Percentiles rank a stretch among this genome's conserved stretches.
Evolutionary conservation across 2,113 vertebrate genomes (phyloP).

Genomic region (Brachypodius melanocephalos): DNA sequence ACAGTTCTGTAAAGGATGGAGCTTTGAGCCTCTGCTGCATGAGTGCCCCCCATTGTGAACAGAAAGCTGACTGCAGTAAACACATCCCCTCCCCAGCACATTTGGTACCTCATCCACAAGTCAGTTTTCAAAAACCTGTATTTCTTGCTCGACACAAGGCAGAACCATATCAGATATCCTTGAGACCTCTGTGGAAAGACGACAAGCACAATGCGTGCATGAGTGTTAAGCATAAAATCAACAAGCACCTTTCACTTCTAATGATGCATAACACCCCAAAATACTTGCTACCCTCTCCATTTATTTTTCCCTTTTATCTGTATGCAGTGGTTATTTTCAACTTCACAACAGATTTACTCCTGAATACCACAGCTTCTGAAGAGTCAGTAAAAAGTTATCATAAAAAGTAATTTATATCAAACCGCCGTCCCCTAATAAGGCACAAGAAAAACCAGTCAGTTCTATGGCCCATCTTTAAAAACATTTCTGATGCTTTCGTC

Average conservation of each 20-base stretch:
- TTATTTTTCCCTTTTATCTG: background rate
- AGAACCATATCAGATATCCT: background rate
- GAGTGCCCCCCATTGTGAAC: background rate
- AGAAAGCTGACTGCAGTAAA: background rate
- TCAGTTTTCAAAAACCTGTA: background rate
- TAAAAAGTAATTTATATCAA: background rate
- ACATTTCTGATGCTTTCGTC: background rate
- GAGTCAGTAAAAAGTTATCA: background rate
- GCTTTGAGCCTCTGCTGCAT: background rate
- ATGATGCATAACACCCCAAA: background rate
- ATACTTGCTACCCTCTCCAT: background rate
- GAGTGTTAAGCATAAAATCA: background rate
- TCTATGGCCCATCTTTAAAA: background rate
- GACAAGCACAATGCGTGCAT: background rate
- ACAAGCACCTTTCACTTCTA: background rate
- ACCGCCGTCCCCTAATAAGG: background rate
- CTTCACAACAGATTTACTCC: background rate
- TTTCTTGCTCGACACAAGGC: background rate
- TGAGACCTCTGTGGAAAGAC: background rate
- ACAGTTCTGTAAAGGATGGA: background rate
- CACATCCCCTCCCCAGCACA: background rate
- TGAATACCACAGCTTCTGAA: background rate
- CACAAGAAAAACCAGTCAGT: background rate
- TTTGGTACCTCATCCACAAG: background rate
- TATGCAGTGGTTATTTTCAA: background rate